Percentiles rank a stretch among this genome's conserved stretches.
phyloP scores from a whole-genome alignment of 2,113 vertebrate species.

The Python bivittatus region DNA sequence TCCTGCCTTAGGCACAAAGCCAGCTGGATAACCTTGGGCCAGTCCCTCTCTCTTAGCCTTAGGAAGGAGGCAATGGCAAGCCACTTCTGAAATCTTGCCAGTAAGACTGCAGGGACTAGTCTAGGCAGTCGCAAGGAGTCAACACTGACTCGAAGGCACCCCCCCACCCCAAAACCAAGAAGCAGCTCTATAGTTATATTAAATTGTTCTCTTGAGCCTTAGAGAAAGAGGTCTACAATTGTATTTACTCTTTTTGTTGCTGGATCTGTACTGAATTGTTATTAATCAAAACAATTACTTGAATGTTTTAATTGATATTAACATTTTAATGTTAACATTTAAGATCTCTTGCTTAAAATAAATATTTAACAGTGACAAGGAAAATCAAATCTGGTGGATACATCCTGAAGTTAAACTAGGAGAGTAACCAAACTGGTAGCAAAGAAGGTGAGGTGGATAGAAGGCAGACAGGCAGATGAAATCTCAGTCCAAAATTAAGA shows the following conservation, averaged over 20 bases:
- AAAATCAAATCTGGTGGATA: background rate
- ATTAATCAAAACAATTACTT: background rate
- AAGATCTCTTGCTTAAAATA: background rate
- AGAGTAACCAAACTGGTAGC: background rate
- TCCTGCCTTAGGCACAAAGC: background rate
- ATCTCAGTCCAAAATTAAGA: background rate
- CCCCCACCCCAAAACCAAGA: background rate
- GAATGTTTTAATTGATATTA: background rate
- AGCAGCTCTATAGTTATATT: background rate
- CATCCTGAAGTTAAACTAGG: background rate
- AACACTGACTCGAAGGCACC: background rate
- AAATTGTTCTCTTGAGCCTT: background rate
- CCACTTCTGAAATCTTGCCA: background rate
- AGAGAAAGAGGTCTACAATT: background rate
- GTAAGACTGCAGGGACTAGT: background rate
- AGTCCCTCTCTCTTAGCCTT: too few species aligned
- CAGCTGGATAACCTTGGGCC: background rate
- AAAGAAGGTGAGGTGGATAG: background rate
- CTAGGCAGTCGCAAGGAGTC: background rate
- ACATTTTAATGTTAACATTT: background rate
- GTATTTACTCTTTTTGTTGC: background rate
- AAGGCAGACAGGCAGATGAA: background rate
- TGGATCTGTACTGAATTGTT: background rate
- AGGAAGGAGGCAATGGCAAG: too few species aligned
- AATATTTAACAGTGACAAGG: background rate